Base-by-base conservation (phyloP, 1,140 invertebrate species). In the Pollicipes pollicipes region DNA sequence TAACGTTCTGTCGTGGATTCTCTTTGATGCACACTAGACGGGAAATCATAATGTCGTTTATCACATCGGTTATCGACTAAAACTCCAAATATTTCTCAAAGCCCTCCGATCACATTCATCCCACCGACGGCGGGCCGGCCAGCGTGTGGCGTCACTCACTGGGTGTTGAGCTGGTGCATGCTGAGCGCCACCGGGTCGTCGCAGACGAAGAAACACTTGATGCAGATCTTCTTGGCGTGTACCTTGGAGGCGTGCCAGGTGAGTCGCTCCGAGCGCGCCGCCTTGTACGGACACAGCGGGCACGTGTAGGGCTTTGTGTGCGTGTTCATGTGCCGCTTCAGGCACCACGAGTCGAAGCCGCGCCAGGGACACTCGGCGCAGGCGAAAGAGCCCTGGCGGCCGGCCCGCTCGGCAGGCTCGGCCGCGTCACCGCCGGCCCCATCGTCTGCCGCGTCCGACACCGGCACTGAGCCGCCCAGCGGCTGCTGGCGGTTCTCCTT, bases 311-410 rank as follows among this genome's bases (percentile, higher is more conserved):
- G 91, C 79, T 93, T 94, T 75, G 93, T 84, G 79, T 95, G 92
- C 27, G 91, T 94, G 80, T 94, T 94, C 69, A 94, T 82, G 78
- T 95, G 92, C 16, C 91, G 83, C 79, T 94, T 93, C 69, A 94
- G 80, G 75, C 91, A 93, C 92, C 91, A 95, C 77, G 93, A 93
- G 80, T 94, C 91, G n/a, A 90, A 90, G 0, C 91, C 91, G 27
- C 88, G 89, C 91, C 91, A 94, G 3, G 90, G 84, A 79, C 91
- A 95, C 77, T 91, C 93, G 75, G 88, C 88, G 79, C 91, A 93
- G 68, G 85, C 85, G 79, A 90, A 93, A 75, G 88, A 78, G 74
- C 82, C 83, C 69, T 83, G 64, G n/a, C 64, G 64, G 28, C 64
- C 79, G 75, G 80, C 78, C 76, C 74, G 76, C 74, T 76, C 83